Percentiles rank a stretch among this genome's conserved stretches.
These are phyloP conservation scores for Xiphophorus couchianus DNA, from an alignment of 2,113 vertebrate genomes.

Conservation along the genomic window DNA sequence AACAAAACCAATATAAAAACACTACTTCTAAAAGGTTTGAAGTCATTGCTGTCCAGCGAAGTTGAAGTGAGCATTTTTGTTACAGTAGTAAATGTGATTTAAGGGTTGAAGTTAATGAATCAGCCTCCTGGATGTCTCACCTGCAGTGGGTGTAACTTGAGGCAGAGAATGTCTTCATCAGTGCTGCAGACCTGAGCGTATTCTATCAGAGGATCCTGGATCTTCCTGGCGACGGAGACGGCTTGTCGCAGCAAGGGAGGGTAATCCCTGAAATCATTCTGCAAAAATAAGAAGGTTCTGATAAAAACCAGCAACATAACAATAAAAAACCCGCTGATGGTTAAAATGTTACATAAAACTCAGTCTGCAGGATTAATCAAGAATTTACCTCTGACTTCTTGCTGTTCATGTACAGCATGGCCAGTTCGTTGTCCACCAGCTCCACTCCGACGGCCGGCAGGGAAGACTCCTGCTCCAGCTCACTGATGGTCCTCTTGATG, in stretches of 20 bases:
- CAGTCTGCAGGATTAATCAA: neutral
- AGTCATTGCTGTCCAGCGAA: no score
- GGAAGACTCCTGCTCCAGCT: constrained; percentile 96
- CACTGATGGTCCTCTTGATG: constrained; percentile 92
- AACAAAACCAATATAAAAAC: no score
- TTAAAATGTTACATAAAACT: neutral
- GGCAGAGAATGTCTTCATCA: constrained; percentile 96
- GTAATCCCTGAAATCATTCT: constrained; percentile 85
- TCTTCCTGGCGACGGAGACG: constrained; percentile 92
- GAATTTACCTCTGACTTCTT: constrained; percentile 93
- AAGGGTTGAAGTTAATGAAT: neutral
- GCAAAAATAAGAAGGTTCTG: constrained; percentile 2
- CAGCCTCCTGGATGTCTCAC: constrained; percentile 67
- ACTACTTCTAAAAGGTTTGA: no score
- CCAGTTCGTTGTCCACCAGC: constrained; percentile 94
- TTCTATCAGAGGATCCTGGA: constrained; percentile 96
- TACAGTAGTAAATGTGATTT: no score
- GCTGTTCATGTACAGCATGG: constrained; percentile 98
- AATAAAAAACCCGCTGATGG: neutral
- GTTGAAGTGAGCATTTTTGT: no score
- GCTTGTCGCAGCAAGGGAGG: constrained; percentile 94
- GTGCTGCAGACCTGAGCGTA: constrained; percentile 97
- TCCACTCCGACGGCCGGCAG: constrained; percentile 93
- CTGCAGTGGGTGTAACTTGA: constrained; percentile 96
- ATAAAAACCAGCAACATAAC: neutral